Evolutionary conservation across 2,888 invertebrate genomes (phyloP).

Genomic region (Chesias legatella): DNA sequence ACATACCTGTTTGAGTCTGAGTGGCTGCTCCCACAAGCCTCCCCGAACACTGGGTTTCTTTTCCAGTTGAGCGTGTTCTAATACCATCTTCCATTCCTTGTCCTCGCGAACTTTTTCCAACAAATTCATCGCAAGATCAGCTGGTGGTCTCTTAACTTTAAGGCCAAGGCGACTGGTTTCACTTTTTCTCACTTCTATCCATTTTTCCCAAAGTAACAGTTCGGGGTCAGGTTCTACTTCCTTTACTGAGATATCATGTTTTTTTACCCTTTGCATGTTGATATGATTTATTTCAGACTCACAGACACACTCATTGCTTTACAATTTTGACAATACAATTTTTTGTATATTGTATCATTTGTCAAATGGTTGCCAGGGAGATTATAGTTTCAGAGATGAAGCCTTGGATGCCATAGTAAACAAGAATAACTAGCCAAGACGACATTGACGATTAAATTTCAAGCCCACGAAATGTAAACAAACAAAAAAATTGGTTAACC

Average conservation of each 20-base stretch:
- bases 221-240: conserved; percentile 48
- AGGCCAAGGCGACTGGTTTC: conserved; percentile 48
- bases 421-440: no score
- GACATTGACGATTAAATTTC: conserved; percentile 1
- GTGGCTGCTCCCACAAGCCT: conserved; percentile 52
- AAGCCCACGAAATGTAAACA: conserved; percentile 4
- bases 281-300: neutral
- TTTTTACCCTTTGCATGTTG: conserved; percentile 26
- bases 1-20: conserved; percentile 51
- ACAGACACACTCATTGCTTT: neutral
- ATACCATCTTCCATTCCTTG: conserved; percentile 54
- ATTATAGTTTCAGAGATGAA: no score
- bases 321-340: no score
- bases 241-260: conserved; percentile 28
- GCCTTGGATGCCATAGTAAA: no score
- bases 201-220: conserved; percentile 63
- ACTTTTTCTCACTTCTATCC: conserved; percentile 59
- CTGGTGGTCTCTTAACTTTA: conserved; percentile 43
- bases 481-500: neutral
- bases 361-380: no score
- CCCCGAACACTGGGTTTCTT: conserved; percentile 47
- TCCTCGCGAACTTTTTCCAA: conserved; percentile 49
- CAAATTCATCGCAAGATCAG: conserved; percentile 62
- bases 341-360: no score
- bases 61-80: conserved; percentile 59